phyloP scores from a whole-genome alignment of 2,888 invertebrate genomes.

The Drosophila affinis region DNA sequence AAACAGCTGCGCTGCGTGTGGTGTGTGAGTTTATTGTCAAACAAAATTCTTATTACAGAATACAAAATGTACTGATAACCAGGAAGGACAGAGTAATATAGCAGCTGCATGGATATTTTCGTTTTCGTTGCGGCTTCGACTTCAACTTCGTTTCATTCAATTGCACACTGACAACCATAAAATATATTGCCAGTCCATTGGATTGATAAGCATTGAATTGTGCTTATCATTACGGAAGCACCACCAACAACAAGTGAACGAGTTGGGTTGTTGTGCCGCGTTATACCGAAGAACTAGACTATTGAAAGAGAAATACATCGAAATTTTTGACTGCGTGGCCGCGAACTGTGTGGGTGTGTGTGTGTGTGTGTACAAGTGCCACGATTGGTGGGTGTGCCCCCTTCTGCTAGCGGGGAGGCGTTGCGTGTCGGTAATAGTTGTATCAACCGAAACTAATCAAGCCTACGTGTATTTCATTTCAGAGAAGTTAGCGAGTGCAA shows the following conservation, averaged over 20 bases:
- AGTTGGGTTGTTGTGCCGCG: not conserved
- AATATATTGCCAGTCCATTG: constrained; percentile 38
- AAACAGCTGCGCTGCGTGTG: constrained; percentile 13
- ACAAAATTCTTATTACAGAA: not conserved
- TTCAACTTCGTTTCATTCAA: constrained; percentile 16
- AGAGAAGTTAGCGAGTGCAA: constrained; percentile 28
- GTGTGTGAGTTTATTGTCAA: not conserved
- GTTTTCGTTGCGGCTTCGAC: not conserved
- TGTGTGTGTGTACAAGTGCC: constrained; percentile 12
- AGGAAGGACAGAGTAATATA: not conserved
- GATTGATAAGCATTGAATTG: constrained; percentile 56
- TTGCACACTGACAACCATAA: constrained; percentile 42
- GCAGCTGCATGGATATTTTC: constrained; percentile 2
- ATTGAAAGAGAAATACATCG: constrained; percentile 15
- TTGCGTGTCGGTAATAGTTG: constrained; percentile 15
- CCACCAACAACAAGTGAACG: constrained; percentile 22
- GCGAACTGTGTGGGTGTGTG: constrained; percentile 25
- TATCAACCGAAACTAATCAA: constrained; percentile 18
- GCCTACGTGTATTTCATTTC: constrained; percentile 31
- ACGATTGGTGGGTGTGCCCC: not conserved
- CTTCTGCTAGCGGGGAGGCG: constrained; percentile 7
- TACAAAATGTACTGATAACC: constrained; percentile 10
- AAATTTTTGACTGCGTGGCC: constrained; percentile 67
- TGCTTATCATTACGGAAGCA: constrained; percentile 56
- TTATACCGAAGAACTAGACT: constrained; percentile 5